Evolutionary conservation across 2,113 vertebrate species (phyloP).

Genomic region (Tautogolabrus adspersus): DNA sequence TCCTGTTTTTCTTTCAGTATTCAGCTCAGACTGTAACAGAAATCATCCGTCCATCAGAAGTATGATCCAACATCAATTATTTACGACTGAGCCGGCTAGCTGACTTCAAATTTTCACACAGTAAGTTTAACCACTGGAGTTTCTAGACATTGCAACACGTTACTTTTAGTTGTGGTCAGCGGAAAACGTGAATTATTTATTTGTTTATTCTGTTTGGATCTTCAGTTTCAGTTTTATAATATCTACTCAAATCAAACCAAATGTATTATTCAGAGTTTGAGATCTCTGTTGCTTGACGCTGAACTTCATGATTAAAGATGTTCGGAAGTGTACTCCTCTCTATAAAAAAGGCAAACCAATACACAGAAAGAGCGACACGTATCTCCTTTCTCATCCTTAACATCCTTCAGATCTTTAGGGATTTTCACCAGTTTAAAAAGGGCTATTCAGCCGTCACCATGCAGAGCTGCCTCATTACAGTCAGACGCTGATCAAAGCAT

Average conservation of each 20-base stretch:
- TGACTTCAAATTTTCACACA: background rate
- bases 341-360: background rate
- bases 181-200: background rate
- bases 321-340: background rate
- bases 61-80: slow-evolving; percentile 25
- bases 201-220: background rate
- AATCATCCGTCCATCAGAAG: slow-evolving; percentile 40
- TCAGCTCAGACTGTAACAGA: slow-evolving; percentile 2
- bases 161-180: background rate
- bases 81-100: background rate
- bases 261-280: background rate
- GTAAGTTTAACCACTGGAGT: background rate
- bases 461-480: slow-evolving; percentile 19
- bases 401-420: background rate
- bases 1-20: background rate
- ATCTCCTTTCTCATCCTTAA: slow-evolving; percentile 4
- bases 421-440: slow-evolving; percentile 12
- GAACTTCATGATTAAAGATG: background rate
- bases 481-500: slow-evolving; percentile 29
- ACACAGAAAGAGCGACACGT: background rate
- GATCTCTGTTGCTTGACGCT: background rate
- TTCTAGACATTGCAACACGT: slow-evolving; percentile 16
- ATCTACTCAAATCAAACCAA: background rate
- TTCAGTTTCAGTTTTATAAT: background rate
- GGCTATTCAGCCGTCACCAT: background rate